Evolutionary conservation across 2,113 vertebrate genomes (phyloP).

Genomic region (Sterrhoptilus dennistouni): DNA sequence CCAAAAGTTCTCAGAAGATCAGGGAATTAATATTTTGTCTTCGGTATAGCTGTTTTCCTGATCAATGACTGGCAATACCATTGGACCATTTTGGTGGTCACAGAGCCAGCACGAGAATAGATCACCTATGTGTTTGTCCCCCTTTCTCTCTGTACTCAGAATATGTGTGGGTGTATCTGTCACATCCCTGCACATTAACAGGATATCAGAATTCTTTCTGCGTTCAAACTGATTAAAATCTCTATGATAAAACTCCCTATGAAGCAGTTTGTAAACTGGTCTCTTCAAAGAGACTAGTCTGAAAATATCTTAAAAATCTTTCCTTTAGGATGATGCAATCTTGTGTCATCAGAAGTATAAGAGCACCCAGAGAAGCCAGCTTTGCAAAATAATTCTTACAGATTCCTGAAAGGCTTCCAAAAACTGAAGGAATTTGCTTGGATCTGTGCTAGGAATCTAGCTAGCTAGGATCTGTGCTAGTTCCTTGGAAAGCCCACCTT

Average conservation of each 20-base stretch:
- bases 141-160: neutral
- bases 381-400: neutral
- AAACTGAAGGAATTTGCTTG: neutral
- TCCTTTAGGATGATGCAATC: neutral
- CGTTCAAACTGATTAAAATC: neutral
- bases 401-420: neutral
- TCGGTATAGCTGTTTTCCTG: neutral
- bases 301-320: neutral
- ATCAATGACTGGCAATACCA: neutral
- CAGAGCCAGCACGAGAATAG: neutral
- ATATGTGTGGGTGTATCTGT: neutral
- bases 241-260: neutral
- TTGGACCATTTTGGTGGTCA: neutral
- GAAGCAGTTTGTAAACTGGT: neutral
- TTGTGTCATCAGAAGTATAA: neutral
- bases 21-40: neutral
- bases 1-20: neutral
- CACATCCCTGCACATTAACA: neutral
- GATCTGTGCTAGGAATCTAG: neutral
- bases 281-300: neutral
- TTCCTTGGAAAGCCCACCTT: neutral
- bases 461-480: neutral
- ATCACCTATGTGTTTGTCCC: neutral
- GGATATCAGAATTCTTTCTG: neutral
- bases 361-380: neutral